A percentile compares a stretch with the other conserved stretches of the same genome.
Conservation (phyloP, 2,113 vertebrate species). For the Pachycephala philippinensis region DNA sequence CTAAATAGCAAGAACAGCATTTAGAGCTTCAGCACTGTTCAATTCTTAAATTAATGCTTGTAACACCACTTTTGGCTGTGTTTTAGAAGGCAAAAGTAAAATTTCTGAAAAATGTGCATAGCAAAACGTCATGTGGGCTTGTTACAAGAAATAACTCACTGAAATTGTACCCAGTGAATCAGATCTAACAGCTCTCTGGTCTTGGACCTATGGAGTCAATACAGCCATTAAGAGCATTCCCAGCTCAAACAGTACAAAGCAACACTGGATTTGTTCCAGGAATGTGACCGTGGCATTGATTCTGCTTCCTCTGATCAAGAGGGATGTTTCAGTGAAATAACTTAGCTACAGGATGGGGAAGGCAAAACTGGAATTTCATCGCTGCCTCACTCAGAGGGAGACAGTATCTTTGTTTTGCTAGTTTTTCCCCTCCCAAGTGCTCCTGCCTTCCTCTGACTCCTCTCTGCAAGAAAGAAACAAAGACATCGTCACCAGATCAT, state of each 20-base stretch:
- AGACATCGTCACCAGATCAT: not conserved
- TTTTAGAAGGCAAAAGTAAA: not conserved
- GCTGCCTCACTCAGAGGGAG: not conserved
- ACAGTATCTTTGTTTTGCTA: not conserved
- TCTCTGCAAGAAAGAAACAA: not conserved
- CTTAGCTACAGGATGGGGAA: not conserved
- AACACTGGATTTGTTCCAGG: not conserved
- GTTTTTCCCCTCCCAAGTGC: not conserved
- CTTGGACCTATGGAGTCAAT: not conserved
- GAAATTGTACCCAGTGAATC: not conserved
- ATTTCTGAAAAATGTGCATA: not conserved
- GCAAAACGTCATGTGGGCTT: not conserved
- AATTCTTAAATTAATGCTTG: not conserved
- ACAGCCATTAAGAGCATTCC: not conserved
- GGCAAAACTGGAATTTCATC: not conserved
- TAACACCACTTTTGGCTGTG: not conserved
- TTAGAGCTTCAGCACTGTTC: not conserved
- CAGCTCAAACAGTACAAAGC: not conserved
- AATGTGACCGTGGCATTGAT: rapidly evolving
- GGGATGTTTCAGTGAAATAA: not conserved
- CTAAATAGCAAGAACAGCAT: not conserved
- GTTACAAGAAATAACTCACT: not conserved
- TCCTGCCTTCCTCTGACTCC: not conserved
- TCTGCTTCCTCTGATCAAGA: not conserved
- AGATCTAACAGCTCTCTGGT: not conserved